Evolutionary conservation across 2,113 vertebrate genomes (phyloP).

Genomic region (Cephalopterus ornatus): DNA sequence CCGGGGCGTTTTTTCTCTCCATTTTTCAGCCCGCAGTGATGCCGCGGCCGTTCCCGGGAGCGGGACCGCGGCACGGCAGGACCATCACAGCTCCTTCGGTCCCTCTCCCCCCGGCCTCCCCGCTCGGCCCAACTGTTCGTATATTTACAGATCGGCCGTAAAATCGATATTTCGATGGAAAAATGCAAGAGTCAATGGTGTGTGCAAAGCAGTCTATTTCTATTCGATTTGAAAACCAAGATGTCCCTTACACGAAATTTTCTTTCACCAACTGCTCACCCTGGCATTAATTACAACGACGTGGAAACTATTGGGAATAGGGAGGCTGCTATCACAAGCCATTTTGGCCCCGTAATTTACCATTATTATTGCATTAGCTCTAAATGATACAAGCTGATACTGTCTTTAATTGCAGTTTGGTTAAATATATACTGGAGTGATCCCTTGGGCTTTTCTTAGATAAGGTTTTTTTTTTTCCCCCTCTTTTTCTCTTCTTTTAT

Average conservation of each 20-base stretch:
- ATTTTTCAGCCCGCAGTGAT: neutral
- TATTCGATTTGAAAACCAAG: constrained; percentile 78
- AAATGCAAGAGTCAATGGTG: constrained; percentile 78
- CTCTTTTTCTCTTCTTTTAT: neutral
- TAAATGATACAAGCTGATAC: constrained; percentile 99
- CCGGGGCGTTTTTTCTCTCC: neutral
- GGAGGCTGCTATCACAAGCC: constrained; percentile 92
- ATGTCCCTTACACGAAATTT: constrained; percentile 82
- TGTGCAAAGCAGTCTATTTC: constrained; percentile 81
- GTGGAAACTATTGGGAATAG: constrained; percentile 91
- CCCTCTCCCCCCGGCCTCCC: neutral
- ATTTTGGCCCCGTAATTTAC: constrained; percentile 99
- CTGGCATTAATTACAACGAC: constrained; percentile 93
- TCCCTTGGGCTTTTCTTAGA: constrained; percentile 85
- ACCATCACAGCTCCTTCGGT: neutral
- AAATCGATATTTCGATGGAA: constrained; percentile 83
- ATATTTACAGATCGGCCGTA: constrained; percentile 79
- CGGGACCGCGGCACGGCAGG: neutral
- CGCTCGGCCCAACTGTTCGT: constrained; percentile 39
- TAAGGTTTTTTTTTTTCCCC: constrained; percentile 45
- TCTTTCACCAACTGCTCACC: constrained; percentile 81
- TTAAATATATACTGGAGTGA: constrained; percentile 93
- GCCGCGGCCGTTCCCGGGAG: neutral
- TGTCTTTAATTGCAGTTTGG: constrained; percentile 98
- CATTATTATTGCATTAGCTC: constrained; percentile 99